Evolutionary conservation across 2,113 vertebrate genomes (phyloP).

Genomic region (Myiozetetes cayanensis): DNA sequence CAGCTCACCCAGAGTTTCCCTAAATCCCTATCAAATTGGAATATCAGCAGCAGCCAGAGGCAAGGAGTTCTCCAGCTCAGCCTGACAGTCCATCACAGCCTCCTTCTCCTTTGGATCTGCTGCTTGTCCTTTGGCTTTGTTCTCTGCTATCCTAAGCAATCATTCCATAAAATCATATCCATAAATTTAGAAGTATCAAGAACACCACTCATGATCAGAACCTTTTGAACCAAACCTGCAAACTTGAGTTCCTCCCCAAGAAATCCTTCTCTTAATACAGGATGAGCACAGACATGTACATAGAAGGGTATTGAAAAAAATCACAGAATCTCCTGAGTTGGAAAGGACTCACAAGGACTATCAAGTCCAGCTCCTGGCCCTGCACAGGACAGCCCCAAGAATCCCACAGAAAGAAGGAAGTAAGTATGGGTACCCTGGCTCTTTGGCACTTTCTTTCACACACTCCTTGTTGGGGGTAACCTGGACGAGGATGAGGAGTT

Average conservation of each 20-base stretch:
- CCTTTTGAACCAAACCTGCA: neutral
- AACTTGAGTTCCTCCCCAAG: neutral
- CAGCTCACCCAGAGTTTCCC: neutral
- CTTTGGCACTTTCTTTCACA: neutral
- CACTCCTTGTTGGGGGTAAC: too few relatives aligned
- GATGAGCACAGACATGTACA: neutral
- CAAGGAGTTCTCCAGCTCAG: neutral
- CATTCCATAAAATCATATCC: neutral
- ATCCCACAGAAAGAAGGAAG: neutral
- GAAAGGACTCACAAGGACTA: neutral
- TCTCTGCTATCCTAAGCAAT: neutral
- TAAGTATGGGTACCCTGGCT: neutral
- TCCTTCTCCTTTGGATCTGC: neutral
- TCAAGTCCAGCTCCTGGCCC: neutral
- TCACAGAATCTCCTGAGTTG: accelerated
- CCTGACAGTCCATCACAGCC: neutral
- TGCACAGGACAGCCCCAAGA: neutral
- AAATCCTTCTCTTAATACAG: neutral
- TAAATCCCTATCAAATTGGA: neutral
- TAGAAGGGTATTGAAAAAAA: neutral
- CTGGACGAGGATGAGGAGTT: too few relatives aligned
- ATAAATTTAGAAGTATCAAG: neutral
- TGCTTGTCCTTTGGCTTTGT: neutral
- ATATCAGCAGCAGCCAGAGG: neutral
- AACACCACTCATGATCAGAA: neutral